Percentiles rank a stretch among this genome's conserved stretches.
Evolutionary conservation across 2,113 vertebrate species (phyloP).

Genomic region (Grammomys surdaster): DNA sequence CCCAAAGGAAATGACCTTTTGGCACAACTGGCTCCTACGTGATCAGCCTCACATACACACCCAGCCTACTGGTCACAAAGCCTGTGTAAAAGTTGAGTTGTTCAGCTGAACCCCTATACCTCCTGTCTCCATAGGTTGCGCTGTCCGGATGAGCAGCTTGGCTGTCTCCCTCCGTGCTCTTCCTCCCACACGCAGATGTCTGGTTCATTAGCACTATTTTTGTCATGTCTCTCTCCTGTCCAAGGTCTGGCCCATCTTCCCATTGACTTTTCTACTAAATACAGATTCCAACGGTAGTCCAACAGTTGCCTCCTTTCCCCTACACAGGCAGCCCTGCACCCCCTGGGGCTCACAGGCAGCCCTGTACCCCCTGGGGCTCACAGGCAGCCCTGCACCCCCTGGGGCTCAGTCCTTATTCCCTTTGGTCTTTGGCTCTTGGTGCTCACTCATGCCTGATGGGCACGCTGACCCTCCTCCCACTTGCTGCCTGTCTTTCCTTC

Average conservation of each 20-base stretch:
- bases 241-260: slow-evolving; percentile 42
- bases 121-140: neutral
- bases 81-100: neutral
- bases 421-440: neutral
- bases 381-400: neutral
- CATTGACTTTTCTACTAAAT: neutral
- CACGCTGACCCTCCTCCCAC: neutral
- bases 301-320: neutral
- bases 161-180: neutral
- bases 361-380: too few relatives aligned
- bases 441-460: neutral
- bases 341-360: neutral
- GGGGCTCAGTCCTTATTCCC: neutral
- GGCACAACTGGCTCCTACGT: neutral
- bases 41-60: neutral
- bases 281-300: neutral
- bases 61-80: neutral
- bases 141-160: neutral
- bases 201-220: slow-evolving; percentile 45
- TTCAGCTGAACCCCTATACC: neutral
- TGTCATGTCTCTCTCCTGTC: slow-evolving; percentile 22
- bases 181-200: slow-evolving; percentile 47
- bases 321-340: neutral
- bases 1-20: neutral
- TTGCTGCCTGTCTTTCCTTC: neutral